A percentile compares a stretch with the other conserved stretches of the same genome.
These are phyloP conservation scores for Pipistrellus nathusii DNA, from an alignment of 2,797 vertebrate genomes.

Conservation along the genomic window DNA sequence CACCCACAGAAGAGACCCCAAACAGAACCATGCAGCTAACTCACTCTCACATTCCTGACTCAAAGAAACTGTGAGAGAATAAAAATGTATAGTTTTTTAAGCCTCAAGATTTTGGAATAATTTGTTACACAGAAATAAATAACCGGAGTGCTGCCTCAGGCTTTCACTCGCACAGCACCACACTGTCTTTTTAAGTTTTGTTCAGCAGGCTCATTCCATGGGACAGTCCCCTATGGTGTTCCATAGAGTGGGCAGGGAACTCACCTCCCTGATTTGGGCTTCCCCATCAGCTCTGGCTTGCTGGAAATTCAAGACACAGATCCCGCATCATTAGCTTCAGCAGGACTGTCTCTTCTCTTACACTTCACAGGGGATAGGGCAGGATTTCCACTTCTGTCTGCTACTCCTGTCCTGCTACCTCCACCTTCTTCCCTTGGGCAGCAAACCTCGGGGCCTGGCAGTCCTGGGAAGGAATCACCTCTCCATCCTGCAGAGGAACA, in stretches of 20 bases:
- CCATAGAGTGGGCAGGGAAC: not conserved
- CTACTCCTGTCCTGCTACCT: not conserved
- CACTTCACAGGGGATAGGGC: fast-evolving
- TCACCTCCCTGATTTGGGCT: no score
- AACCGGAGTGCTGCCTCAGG: not conserved
- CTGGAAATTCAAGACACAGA: no score
- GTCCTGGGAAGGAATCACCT: not conserved
- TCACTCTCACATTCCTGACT: not conserved
- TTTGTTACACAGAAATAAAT: not conserved
- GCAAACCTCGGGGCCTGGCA: fast-evolving
- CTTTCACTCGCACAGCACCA: not conserved
- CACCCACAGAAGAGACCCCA: not conserved
- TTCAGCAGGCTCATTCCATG: not conserved
- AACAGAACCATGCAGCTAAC: not conserved
- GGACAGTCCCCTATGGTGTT: not conserved
- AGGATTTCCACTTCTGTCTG: not conserved
- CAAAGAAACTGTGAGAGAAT: not conserved
- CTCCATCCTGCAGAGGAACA: not conserved
- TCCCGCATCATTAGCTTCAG: not conserved
- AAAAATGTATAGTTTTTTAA: not conserved
- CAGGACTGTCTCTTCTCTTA: not conserved
- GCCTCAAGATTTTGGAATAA: not conserved
- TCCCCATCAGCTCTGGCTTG: not conserved
- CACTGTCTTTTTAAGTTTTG: not conserved
- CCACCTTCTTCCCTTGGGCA: not conserved